These are phyloP conservation scores for Bombylius major DNA, from an alignment of 2,888 invertebrate species.

Conservation along the genomic window DNA sequence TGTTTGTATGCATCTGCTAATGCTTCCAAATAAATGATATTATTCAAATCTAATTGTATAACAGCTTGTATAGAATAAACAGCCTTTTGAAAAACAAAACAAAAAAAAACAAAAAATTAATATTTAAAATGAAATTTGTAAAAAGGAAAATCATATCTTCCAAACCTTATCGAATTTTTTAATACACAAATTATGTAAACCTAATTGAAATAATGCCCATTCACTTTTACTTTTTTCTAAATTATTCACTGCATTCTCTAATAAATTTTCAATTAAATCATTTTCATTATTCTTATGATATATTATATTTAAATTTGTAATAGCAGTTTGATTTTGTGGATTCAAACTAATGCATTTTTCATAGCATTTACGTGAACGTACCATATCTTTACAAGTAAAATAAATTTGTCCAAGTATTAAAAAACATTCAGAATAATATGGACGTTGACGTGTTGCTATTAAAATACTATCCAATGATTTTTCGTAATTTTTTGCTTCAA, in stretches of 20 bases:
- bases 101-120: constrained; percentile 6
- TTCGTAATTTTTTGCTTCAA: constrained; percentile 40
- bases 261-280: constrained; percentile 19
- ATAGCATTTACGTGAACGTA: constrained; percentile 69
- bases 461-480: constrained; percentile 51
- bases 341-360: constrained; percentile 71
- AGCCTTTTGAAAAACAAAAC: constrained; percentile 42
- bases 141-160: neutral
- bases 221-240: constrained; percentile 42
- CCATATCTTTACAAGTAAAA: constrained; percentile 47
- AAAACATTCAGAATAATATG: constrained; percentile 62
- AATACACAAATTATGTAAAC: constrained; percentile 63
- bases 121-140: neutral
- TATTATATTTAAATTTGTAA: constrained; percentile 60
- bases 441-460: constrained; percentile 57
- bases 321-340: constrained; percentile 50
- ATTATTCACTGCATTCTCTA: constrained; percentile 34
- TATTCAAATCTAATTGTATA: constrained; percentile 51
- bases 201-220: constrained; percentile 77
- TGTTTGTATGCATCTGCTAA: constrained; percentile 80
- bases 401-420: constrained; percentile 67
- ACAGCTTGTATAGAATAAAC: constrained; percentile 63
- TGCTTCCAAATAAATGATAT: constrained; percentile 74
- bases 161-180: constrained; percentile 49
- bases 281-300: constrained; percentile 56